A percentile compares a stretch with the other conserved stretches of the same genome.
phyloP scores from a whole-genome alignment of 1,140 invertebrate species.

The Bathynomus jamesi region DNA sequence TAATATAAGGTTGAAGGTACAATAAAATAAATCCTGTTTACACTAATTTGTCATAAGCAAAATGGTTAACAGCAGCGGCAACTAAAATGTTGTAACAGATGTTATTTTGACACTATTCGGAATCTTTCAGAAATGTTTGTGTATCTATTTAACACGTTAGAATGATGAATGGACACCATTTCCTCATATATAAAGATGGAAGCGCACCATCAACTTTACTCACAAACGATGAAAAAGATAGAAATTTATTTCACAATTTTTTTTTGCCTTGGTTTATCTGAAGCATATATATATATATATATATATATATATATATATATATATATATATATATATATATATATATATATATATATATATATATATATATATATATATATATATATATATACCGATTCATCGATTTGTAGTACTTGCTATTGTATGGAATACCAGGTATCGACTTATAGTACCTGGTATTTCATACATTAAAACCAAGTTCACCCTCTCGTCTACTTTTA shows the following conservation, averaged over 20 bases:
- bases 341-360: constrained; percentile 2
- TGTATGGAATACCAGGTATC: too few species aligned
- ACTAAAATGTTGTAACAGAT: neutral
- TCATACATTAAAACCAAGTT: too few species aligned
- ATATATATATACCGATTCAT: too few species aligned
- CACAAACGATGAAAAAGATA: neutral
- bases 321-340: constrained; percentile 2
- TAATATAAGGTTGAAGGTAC: too few species aligned
- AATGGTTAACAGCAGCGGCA: neutral
- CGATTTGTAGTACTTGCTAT: too few species aligned
- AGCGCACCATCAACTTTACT: neutral
- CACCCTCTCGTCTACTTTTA: too few species aligned
- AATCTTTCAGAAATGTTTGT: neutral
- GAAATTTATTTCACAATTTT: too few species aligned
- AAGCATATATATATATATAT: neutral
- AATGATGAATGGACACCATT: neutral
- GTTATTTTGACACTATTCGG: neutral
- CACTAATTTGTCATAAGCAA: neutral
- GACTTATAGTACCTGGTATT: too few species aligned
- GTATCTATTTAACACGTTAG: neutral
- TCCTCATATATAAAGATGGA: neutral
- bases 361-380: neutral
- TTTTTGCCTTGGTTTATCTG: too few species aligned
- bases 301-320: constrained; percentile 2
- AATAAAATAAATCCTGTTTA: too few species aligned